A percentile compares a stretch with the other conserved stretches of the same genome.
These are phyloP conservation scores for Epiblema foenella DNA, from an alignment of 2,888 invertebrate genomes.

Conservation along the genomic window DNA sequence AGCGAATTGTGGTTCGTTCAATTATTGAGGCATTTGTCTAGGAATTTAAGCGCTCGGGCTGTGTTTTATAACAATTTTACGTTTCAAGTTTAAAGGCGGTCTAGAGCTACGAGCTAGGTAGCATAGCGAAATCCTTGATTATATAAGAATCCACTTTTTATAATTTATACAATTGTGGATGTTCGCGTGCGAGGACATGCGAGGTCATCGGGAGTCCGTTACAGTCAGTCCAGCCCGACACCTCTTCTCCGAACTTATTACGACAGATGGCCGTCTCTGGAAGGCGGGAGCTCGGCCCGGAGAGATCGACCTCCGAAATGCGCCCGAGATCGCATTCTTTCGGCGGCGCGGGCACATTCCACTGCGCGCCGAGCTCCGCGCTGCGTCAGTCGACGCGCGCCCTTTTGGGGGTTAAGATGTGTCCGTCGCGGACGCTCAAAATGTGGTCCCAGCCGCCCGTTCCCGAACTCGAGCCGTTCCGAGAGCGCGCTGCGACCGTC, in stretches of 20 bases:
- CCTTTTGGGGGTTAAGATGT: slow-evolving; percentile 85
- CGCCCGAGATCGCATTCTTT: slow-evolving; percentile 86
- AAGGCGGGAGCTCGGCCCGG: slow-evolving; percentile 79
- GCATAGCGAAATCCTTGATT: slow-evolving; percentile 11
- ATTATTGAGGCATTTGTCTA: not conserved
- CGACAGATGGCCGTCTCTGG: slow-evolving; percentile 81
- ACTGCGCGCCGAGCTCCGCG: slow-evolving; percentile 80
- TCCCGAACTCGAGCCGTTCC: slow-evolving; percentile 69
- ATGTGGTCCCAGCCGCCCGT: slow-evolving; percentile 84
- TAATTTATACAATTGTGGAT: slow-evolving; percentile 59
- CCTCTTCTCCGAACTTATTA: slow-evolving; percentile 85
- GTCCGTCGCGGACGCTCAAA: slow-evolving; percentile 81
- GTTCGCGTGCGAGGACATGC: slow-evolving; percentile 66
- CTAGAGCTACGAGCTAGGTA: not conserved
- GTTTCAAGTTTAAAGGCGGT: not conserved
- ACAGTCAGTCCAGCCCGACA: slow-evolving; percentile 67
- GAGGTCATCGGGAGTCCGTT: slow-evolving; percentile 74
- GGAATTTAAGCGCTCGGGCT: not conserved
- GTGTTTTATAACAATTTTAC: not conserved
- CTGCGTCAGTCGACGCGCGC: slow-evolving; percentile 83
- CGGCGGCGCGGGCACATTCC: slow-evolving; percentile 85
- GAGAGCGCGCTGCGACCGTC: slow-evolving; percentile 68
- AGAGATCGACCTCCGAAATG: slow-evolving; percentile 85
- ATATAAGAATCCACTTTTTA: slow-evolving; percentile 49
- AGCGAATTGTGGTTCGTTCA: not conserved